Base-by-base conservation (phyloP, 1,140 invertebrate genomes). In the Ostrea denselamellosa region DNA sequence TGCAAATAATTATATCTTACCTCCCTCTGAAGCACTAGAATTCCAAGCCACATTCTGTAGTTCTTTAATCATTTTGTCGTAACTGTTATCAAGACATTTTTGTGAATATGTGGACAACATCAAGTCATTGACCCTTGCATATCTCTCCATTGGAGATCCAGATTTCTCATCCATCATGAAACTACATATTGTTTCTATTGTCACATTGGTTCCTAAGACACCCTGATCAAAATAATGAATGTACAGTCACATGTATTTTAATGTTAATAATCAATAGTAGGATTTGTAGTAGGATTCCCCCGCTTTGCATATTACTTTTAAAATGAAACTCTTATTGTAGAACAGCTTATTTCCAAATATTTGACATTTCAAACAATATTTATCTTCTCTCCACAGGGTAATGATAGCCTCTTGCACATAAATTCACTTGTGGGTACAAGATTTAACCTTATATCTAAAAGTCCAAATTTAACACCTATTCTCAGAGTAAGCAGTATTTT, bases 1-100 rank as follows among this genome's bases (percentile, higher is more conserved):
- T 44, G 34, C 5, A 44, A 44, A 44, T 44, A 44, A 44, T 5
- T 44, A 10, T n/a, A 9, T 86, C 83, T 56, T 91, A 94, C 94
- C 94, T 90, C 93, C 94, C 56, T 91, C 93, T n/a, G 92, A 87
- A 86, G 93, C 93, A 88, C 89, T 91, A 56, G 90, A 91, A 17
- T 92, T 93, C 97, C 97, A 98, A 0, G 96, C 95, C n/a, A 95
- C 94, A 88, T 97, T 96, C 90, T 96, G 96, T 93, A 98, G 94
- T 82, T 97, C 96, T 7, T 96, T 93, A 14, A 99, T 96, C 96
- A 97, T 97, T 87, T 97, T 97, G 14, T 95, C 94, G 91, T 98
- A 99, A 85, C 96, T 97, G 93, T 97, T 97, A 95, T 98, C 97
- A 68, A 98, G 94, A 93, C 98, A 99, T 44, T 96, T 97, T 91